Base-by-base conservation (phyloP, 2,113 vertebrate species). In the Anguilla rostrata region DNA sequence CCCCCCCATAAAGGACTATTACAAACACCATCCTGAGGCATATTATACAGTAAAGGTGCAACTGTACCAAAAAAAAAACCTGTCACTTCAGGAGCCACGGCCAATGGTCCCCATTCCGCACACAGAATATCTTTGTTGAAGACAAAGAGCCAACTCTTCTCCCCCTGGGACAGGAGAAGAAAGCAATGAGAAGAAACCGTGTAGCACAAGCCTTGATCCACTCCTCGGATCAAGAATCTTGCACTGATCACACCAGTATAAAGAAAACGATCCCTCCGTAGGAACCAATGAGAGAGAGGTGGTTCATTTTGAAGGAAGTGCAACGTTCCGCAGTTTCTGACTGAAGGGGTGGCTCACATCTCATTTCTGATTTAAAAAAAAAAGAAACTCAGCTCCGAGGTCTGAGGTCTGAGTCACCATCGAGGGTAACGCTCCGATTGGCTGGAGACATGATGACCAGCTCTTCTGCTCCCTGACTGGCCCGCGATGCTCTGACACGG, bases 121-220 rank as follows among this genome's bases (percentile, higher is more conserved):
- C 26, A 56, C 46, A 83, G 56, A 83, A 57, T 53, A 53, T 16
- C 46, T 46, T 83, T 46, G 81, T 83, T 56, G 49, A 41, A 83
- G 34, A 15, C 81, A 15, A 14, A 4, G 56, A 3, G 56, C 18
- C 56, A 7, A 16, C 56, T 12, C 56, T 60, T 0, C 15, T 7
- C 12, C 9, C 15, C 9, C 56, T 71, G 63, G 22, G 63, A 71
- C 63, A n/a, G 63, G 20, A 71, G 63, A n/a, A 71, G 26, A 3
- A 3, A 71, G 8, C 63, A 22, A 26, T 5, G 56, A 60, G 11
- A 60, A 15, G 56, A 60, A 60, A 18, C 15, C 3, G 15, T 16
- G 18, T 20, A 60, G 56, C 56, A 60, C 53, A 60, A 46, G 43
- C 43, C 43, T 46, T 46, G 43, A 46, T 46, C 43, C 43, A 46